A percentile compares a stretch with the other conserved stretches of the same genome.
These are phyloP conservation scores for Aspidoscelis tigris DNA, from an alignment of 2,113 vertebrate genomes.

Conservation along the genomic window DNA sequence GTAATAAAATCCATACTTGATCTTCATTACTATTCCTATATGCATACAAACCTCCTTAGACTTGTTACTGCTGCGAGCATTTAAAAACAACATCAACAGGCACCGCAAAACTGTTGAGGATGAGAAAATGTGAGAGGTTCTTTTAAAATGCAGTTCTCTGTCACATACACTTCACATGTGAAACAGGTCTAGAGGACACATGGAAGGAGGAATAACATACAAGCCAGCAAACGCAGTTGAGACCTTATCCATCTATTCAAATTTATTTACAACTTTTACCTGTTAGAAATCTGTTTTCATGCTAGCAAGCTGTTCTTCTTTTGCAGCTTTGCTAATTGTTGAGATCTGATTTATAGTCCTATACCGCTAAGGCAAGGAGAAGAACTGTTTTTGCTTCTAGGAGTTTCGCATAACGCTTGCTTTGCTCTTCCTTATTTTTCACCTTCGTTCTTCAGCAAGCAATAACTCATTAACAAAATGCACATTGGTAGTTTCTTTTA, in stretches of 20 bases:
- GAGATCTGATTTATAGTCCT: constrained; percentile 5
- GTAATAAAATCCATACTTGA: neutral
- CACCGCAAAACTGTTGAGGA: neutral
- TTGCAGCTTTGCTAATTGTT: constrained; percentile 1
- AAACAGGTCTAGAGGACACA: neutral
- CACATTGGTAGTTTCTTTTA: neutral
- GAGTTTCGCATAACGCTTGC: neutral
- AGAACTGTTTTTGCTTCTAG: neutral
- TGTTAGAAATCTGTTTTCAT: constrained; percentile 52
- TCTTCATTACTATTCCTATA: neutral
- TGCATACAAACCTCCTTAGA: neutral
- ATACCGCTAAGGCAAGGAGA: neutral
- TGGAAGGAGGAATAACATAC: neutral
- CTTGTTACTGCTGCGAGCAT: too few relatives aligned
- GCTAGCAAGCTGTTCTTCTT: constrained; percentile 35
- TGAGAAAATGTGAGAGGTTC: neutral
- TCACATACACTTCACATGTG: neutral
- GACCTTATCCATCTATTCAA: neutral
- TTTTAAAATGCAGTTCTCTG: neutral
- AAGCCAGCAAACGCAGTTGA: neutral
- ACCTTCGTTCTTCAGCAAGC: neutral
- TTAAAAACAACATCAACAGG: too few relatives aligned
- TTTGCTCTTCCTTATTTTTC: constrained; percentile 10
- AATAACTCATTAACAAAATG: constrained; percentile 14
- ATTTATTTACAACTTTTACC: constrained; percentile 29